Evolutionary conservation across 92 coral and sea anemone genomes (phyloP).

Genomic region (Parazoanthus swiftii): DNA sequence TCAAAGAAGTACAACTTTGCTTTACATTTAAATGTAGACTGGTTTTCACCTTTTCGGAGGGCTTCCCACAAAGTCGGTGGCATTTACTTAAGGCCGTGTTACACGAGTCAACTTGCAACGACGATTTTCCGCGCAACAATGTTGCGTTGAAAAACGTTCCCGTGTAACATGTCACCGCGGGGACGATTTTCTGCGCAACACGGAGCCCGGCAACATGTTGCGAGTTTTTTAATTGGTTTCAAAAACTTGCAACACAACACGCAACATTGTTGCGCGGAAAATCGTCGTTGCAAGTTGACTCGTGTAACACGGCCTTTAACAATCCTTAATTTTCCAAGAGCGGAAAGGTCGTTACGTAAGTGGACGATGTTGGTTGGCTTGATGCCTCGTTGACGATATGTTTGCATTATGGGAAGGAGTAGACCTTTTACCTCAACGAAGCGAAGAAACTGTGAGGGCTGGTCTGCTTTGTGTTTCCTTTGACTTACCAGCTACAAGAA

Average conservation of each 20-base stretch:
- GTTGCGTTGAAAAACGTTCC: no score
- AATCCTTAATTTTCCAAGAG: conserved; percentile 50
- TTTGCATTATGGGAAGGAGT: conserved; percentile 18
- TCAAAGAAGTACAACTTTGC: conserved; percentile 36
- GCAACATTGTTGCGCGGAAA: no score
- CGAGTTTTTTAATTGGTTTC: no score
- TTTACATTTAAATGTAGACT: conserved; percentile 48
- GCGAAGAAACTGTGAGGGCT: conserved; percentile 13
- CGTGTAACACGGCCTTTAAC: no score
- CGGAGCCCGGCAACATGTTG: no score
- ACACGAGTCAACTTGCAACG: no score
- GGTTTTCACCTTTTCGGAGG: conserved; percentile 47
- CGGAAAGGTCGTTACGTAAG: conserved; percentile 17
- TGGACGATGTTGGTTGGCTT: conserved; percentile 55
- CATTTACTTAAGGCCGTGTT: no score
- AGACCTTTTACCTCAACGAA: conserved; percentile 14
- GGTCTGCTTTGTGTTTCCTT: conserved; percentile 41
- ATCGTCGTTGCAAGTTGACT: no score
- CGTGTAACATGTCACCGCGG: no score
- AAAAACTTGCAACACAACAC: no score
- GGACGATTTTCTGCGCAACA: no score
- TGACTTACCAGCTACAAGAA: conserved; percentile 58
- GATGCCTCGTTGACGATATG: conserved; percentile 43
- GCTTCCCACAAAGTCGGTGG: conserved; percentile 39
- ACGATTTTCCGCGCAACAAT: no score